Evolutionary conservation across 2,888 invertebrate genomes (phyloP).

Genomic region (Orthosia gothica): DNA sequence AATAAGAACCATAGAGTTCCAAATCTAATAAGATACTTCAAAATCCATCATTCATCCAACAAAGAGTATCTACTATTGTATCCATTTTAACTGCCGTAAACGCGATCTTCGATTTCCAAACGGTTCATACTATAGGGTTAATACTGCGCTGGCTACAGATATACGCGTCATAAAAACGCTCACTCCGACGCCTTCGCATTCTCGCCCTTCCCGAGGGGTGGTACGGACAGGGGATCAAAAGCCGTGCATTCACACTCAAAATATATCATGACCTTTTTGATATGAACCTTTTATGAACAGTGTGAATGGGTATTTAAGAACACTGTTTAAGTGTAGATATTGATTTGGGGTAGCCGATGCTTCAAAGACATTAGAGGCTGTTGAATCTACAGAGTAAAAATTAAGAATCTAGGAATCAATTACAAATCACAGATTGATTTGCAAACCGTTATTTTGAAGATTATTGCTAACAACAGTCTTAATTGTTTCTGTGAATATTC

Average conservation of each 20-base stretch:
- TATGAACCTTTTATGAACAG: conserved; percentile 71
- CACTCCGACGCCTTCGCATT: conserved; percentile 57
- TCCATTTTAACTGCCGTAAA: conserved; percentile 44
- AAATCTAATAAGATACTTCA: conserved; percentile 17
- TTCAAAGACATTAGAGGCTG: conserved; percentile 10
- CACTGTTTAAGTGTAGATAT: conserved; percentile 52
- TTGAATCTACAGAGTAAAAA: conserved; percentile 5
- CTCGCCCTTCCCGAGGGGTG: conserved; percentile 62
- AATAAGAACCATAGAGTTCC: not conserved
- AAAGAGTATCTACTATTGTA: conserved; percentile 29
- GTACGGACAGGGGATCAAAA: conserved; percentile 75
- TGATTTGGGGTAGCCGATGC: conserved; percentile 36
- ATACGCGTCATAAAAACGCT: conserved; percentile 66
- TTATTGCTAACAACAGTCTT: not conserved
- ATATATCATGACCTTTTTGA: conserved; percentile 74
- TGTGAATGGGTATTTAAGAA: conserved; percentile 53
- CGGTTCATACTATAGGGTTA: conserved; percentile 53
- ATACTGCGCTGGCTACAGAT: conserved; percentile 61
- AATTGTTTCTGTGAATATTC: not conserved
- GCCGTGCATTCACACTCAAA: conserved; percentile 77
- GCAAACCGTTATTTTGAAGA: not conserved
- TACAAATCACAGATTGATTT: not conserved
- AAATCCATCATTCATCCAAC: conserved; percentile 37
- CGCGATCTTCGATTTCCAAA: conserved; percentile 53
- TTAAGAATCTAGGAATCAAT: not conserved